phyloP scores from a whole-genome alignment of 2,888 invertebrate species.

The Andrena marginata region DNA sequence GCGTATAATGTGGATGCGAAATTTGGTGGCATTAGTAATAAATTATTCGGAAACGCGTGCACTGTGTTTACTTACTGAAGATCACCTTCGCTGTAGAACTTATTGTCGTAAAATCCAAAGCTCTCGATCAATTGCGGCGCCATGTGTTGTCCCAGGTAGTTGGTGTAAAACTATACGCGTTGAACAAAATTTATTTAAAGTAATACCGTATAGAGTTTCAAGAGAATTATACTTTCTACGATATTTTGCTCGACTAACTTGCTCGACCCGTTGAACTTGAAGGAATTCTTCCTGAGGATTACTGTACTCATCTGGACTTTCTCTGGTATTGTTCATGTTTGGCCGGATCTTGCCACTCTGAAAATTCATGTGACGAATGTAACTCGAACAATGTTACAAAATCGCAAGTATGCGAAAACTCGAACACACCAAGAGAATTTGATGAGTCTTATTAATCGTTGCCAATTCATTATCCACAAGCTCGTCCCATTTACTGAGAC shows the following conservation, averaged over 20 bases:
- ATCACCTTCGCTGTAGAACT: slow-evolving; percentile 87
- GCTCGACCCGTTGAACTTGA: slow-evolving; percentile 54
- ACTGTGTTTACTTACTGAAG: slow-evolving; percentile 85
- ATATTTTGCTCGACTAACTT: slow-evolving; percentile 43
- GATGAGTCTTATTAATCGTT: slow-evolving; percentile 80
- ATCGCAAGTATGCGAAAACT: slow-evolving; percentile 23
- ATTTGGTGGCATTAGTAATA: background rate
- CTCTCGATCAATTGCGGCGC: slow-evolving; percentile 88
- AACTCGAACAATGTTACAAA: background rate
- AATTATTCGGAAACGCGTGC: background rate
- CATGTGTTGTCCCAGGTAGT: slow-evolving; percentile 88
- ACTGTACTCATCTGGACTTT: slow-evolving; percentile 75
- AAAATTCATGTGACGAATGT: slow-evolving; percentile 14
- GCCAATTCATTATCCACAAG: slow-evolving; percentile 76
- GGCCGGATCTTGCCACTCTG: slow-evolving; percentile 71
- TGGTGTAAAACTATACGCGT: slow-evolving; percentile 75
- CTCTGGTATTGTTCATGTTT: slow-evolving; percentile 74
- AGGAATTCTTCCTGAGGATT: slow-evolving; percentile 72
- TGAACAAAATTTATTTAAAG: slow-evolving; percentile 22
- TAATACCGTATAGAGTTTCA: background rate
- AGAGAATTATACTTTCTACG: background rate
- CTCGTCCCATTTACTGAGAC: slow-evolving; percentile 78
- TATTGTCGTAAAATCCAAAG: slow-evolving; percentile 88
- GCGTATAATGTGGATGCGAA: background rate
- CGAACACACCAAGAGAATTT: slow-evolving; percentile 77